A percentile compares a stretch with the other conserved stretches of the same genome.
phyloP scores from a whole-genome alignment of 2,888 invertebrate species.

The Cephus pygmeus region DNA sequence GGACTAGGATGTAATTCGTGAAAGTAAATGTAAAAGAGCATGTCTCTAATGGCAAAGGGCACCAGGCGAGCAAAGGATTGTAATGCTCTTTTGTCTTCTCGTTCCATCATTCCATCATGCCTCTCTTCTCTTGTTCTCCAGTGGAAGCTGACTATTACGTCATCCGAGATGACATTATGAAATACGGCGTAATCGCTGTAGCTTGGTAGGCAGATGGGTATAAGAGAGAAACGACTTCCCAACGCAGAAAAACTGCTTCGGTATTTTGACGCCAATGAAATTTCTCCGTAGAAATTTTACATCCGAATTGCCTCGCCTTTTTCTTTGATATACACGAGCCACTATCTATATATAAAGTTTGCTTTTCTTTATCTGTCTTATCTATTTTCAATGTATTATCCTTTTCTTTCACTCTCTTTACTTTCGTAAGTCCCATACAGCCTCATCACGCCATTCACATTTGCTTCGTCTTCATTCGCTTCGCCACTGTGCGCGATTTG shows the following conservation, averaged over 20 bases:
- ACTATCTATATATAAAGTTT: neutral
- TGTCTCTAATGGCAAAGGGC: slow-evolving; percentile 46
- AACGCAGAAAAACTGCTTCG: neutral
- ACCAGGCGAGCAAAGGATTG: slow-evolving; percentile 10
- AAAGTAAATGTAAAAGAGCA: slow-evolving; percentile 34
- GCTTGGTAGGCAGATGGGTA: neutral
- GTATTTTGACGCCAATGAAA: neutral
- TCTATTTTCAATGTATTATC: neutral
- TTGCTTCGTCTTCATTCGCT: neutral
- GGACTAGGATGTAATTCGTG: slow-evolving; percentile 44
- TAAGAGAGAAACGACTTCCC: neutral
- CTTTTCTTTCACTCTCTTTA: neutral
- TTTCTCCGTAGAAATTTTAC: neutral
- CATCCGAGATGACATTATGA: slow-evolving; percentile 59
- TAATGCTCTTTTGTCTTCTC: neutral
- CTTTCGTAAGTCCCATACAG: neutral
- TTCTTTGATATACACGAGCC: neutral
- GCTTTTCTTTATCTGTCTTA: neutral
- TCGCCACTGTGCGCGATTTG: neutral
- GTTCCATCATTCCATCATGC: neutral
- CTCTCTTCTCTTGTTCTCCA: neutral
- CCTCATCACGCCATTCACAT: neutral
- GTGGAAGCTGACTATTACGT: slow-evolving; percentile 43
- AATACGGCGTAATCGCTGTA: slow-evolving; percentile 46
- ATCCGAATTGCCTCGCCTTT: neutral